Evolutionary conservation across 2,113 vertebrate species (phyloP).

Genomic region (Isurus oxyrinchus): DNA sequence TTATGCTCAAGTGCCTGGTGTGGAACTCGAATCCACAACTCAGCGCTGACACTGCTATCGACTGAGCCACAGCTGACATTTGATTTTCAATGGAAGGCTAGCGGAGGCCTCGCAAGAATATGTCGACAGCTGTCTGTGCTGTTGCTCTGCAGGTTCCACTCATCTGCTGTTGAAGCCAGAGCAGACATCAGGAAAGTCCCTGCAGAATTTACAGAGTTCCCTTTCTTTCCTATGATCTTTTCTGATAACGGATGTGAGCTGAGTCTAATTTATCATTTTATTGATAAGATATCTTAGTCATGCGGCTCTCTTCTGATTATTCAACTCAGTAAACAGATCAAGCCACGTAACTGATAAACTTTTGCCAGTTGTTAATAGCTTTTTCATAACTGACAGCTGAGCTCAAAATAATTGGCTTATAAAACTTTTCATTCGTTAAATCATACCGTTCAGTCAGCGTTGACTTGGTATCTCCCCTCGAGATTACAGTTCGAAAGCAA

Average conservation of each 20-base stretch:
- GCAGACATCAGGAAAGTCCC: not conserved
- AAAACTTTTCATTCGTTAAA: not conserved
- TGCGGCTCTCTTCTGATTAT: not conserved
- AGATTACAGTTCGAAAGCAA: not conserved
- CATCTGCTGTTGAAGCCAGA: not conserved
- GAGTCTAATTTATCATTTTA: not conserved
- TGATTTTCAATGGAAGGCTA: no score
- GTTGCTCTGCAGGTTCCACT: not conserved
- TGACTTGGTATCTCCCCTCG: not conserved
- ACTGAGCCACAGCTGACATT: no score
- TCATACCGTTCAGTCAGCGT: not conserved
- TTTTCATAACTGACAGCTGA: not conserved
- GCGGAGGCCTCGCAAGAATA: no score
- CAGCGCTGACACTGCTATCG: no score
- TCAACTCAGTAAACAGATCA: not conserved
- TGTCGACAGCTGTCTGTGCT: no score
- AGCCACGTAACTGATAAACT: not conserved
- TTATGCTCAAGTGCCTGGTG: no score
- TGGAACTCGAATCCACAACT: no score
- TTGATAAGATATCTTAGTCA: not conserved
- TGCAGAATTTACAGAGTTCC: not conserved
- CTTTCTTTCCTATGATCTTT: not conserved
- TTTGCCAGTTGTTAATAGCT: not conserved
- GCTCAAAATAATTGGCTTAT: not conserved
- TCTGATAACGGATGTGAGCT: not conserved